Conservation (phyloP, 2,113 vertebrate genomes). For the Cyanistes caeruleus region DNA sequence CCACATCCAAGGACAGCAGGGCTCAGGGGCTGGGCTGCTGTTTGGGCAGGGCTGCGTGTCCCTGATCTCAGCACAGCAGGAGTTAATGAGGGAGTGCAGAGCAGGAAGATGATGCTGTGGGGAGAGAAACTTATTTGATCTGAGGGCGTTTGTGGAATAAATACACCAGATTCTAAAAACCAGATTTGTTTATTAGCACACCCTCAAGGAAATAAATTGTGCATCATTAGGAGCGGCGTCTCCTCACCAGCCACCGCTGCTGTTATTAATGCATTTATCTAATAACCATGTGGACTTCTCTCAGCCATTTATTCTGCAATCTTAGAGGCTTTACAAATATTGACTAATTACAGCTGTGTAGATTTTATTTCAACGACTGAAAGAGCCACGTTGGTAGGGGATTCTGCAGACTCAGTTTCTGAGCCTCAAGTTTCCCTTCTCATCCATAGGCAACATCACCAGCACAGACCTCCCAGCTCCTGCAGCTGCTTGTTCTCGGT, state of each 20-base stretch:
- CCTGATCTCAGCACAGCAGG: accelerated
- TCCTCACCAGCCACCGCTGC: not conserved
- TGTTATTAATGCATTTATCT: not conserved
- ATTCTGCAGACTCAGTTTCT: not conserved
- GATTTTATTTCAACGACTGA: not conserved
- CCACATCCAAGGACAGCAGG: not conserved
- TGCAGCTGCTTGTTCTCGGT: accelerated
- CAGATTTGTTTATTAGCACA: constrained; percentile 29
- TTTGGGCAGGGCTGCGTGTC: not conserved
- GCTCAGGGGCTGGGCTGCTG: accelerated
- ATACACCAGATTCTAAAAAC: not conserved
- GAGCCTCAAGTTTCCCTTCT: not conserved
- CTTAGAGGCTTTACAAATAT: not conserved
- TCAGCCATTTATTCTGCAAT: not conserved
- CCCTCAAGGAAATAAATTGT: not conserved
- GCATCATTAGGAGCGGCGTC: not conserved
- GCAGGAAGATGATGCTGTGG: not conserved
- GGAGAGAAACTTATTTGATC: not conserved
- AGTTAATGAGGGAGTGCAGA: not conserved
- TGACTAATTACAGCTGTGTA: not conserved
- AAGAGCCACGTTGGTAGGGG: not conserved
- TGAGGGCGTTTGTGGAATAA: not conserved
- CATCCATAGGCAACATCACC: accelerated
- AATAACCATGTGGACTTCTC: accelerated
- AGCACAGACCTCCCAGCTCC: not conserved